Percentiles rank a stretch among this genome's conserved stretches.
These are phyloP conservation scores for Phthorimaea operculella DNA, from an alignment of 1,140 invertebrate species.

Conservation along the genomic window DNA sequence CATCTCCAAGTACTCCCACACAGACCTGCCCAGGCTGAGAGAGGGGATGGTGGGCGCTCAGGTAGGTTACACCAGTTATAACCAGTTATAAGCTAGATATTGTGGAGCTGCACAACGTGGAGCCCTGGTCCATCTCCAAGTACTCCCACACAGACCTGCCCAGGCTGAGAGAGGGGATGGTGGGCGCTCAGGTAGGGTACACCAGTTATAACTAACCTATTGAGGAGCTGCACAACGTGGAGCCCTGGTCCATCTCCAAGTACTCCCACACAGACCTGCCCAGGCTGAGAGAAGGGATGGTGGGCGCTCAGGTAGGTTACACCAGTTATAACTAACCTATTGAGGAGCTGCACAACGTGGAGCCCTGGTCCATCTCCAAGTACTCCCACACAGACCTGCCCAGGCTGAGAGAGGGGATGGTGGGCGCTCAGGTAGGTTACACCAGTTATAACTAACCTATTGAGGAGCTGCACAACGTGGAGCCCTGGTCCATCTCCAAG, in stretches of 20 bases:
- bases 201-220: no score
- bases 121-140: conserved; percentile 80
- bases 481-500: conserved; percentile 80
- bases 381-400: conserved; percentile 84
- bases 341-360: no score
- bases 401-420: conserved; percentile 77
- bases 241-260: conserved; percentile 80
- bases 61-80: conserved; percentile 66
- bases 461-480: conserved; percentile 13
- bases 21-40: conserved; percentile 77
- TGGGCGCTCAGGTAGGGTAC: conserved; percentile 76
- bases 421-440: conserved; percentile 76
- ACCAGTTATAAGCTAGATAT: no score
- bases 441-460: no score
- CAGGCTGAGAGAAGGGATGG: conserved; percentile 76
- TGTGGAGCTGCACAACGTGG: conserved; percentile 11
- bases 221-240: conserved; percentile 13
- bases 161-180: conserved; percentile 77
- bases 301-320: conserved; percentile 76
- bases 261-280: conserved; percentile 84
- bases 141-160: conserved; percentile 84
- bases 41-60: conserved; percentile 82
- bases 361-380: conserved; percentile 79
- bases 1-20: conserved; percentile 81
- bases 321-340: no score